These are phyloP conservation scores for Calosoma granatense DNA, from an alignment of 1,140 invertebrate genomes.

Conservation along the genomic window DNA sequence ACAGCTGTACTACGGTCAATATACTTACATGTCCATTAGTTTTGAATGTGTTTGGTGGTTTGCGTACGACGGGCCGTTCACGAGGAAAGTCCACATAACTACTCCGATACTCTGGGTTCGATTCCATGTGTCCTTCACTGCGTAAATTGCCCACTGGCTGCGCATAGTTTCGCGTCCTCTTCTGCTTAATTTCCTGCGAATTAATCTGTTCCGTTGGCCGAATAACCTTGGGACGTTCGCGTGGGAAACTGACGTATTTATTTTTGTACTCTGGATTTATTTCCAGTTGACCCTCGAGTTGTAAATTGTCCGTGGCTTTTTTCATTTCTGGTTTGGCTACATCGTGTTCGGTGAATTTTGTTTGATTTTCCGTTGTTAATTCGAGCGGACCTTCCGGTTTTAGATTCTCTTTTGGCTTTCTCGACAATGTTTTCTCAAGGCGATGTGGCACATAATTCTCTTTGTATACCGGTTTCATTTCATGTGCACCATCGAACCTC, in stretches of 20 bases:
- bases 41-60: constrained; percentile 20
- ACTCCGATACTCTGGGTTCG: constrained; percentile 22
- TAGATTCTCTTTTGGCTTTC: constrained; percentile 19
- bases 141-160: constrained; percentile 15
- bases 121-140: constrained; percentile 21
- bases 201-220: background rate
- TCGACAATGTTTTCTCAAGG: constrained; percentile 8
- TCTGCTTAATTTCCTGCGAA: background rate
- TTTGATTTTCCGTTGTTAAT: constrained; percentile 37
- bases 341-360: constrained; percentile 24
- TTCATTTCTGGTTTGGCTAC: constrained; percentile 10
- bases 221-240: background rate
- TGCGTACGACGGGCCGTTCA: constrained; percentile 23
- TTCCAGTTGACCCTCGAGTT: constrained; percentile 21
- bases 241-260: background rate
- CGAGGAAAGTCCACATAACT: constrained; percentile 31
- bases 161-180: background rate
- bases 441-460: constrained; percentile 19
- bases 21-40: constrained; percentile 25
- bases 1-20: no score
- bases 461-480: constrained; percentile 22
- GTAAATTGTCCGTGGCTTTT: constrained; percentile 18
- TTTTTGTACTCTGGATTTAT: constrained; percentile 24
- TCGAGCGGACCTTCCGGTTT: constrained; percentile 39
- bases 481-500: constrained; percentile 15